Evolutionary conservation across 1,140 invertebrate genomes (phyloP).

Genomic region (Apis cerana): DNA sequence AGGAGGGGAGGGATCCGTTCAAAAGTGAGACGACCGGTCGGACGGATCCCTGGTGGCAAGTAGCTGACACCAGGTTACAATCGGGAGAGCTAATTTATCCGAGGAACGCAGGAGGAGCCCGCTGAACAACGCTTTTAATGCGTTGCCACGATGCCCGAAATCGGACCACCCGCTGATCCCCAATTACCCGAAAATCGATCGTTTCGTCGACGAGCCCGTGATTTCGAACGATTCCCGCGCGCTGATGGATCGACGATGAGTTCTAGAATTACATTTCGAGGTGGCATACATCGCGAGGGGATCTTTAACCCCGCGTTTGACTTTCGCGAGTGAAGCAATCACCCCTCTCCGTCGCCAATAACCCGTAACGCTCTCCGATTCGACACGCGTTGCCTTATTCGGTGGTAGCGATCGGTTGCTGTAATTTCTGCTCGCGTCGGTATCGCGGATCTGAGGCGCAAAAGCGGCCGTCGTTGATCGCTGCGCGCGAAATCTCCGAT

Average conservation of each 20-base stretch:
- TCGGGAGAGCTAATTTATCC: conserved; percentile 73
- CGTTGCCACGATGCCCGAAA: conserved; percentile 34
- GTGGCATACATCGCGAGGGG: no score
- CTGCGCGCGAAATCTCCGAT: conserved; percentile 12
- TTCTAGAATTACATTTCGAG: no score
- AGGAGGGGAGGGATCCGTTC: not conserved
- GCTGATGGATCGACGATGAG: conserved; percentile 1
- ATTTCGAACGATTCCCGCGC: not conserved
- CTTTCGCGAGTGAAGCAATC: not conserved
- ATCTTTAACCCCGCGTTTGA: no score
- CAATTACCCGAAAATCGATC: conserved; percentile 46
- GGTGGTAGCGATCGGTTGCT: no score
- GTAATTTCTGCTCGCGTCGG: no score
- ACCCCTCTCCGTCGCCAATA: not conserved
- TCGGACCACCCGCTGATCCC: conserved; percentile 56
- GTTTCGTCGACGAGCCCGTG: not conserved
- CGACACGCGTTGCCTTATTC: not conserved
- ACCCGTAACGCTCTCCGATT: no score
- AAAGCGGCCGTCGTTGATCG: not conserved
- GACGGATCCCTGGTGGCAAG: conserved; percentile 61
- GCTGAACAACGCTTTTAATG: conserved; percentile 68
- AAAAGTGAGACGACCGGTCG: conserved; percentile 39
- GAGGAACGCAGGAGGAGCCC: conserved; percentile 39
- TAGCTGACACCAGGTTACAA: conserved; percentile 67
- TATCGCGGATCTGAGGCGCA: not conserved